These are phyloP conservation scores for Pomacea maculata DNA, from an alignment of 1,140 invertebrate species.

Conservation along the genomic window DNA sequence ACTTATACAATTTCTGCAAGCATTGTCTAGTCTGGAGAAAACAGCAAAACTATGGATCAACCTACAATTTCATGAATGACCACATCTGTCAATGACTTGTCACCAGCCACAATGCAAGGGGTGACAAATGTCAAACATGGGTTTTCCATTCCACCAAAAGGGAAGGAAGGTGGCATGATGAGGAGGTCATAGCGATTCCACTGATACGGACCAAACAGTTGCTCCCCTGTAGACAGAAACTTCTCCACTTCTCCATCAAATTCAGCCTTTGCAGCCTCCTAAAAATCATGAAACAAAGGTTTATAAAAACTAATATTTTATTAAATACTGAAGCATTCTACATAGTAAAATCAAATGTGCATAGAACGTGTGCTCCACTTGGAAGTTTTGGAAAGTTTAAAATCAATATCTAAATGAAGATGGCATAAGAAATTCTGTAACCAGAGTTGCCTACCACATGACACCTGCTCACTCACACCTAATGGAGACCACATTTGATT, in stretches of 20 bases:
- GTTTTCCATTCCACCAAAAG: constrained; percentile 97
- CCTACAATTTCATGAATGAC: constrained; percentile 95
- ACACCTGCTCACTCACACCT: too few relatives aligned
- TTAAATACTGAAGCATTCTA: too few relatives aligned
- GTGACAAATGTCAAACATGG: constrained; percentile 95
- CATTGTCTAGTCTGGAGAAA: too few relatives aligned
- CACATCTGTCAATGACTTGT: constrained; percentile 86
- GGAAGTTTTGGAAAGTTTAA: too few relatives aligned
- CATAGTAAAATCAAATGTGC: too few relatives aligned
- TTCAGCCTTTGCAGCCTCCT: constrained; percentile 65
- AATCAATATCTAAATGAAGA: too few relatives aligned
- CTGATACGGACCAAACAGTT: constrained; percentile 67
- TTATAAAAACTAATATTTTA: too few relatives aligned
- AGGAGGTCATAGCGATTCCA: constrained; percentile 81
- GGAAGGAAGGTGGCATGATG: constrained; percentile 92
- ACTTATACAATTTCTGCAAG: too few relatives aligned
- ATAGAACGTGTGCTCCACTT: too few relatives aligned
- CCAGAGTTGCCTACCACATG: too few relatives aligned
- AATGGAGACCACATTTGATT: too few relatives aligned
- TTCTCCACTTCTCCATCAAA: constrained; percentile 73
- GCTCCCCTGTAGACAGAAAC: constrained; percentile 84
- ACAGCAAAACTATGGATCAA: constrained; percentile 15
- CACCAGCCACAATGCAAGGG: constrained; percentile 86
- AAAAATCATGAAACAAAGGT: constrained; percentile 74
- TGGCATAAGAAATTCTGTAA: too few relatives aligned